These are phyloP conservation scores for Cyprinella venusta DNA, from an alignment of 2,797 vertebrate species.

Conservation along the genomic window DNA sequence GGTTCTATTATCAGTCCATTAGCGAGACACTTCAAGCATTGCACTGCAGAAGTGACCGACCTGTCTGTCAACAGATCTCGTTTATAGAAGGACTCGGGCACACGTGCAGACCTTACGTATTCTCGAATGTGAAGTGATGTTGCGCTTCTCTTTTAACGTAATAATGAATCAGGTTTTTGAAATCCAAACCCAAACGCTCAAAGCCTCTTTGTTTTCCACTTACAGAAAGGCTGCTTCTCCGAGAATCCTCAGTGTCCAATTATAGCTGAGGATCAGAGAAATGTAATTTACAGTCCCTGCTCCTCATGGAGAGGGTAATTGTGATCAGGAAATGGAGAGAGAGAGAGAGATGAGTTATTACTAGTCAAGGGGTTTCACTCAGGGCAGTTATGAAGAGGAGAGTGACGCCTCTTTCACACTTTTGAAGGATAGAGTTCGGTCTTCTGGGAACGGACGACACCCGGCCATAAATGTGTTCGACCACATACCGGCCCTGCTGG, in stretches of 20 bases:
- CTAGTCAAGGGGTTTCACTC: constrained; percentile 78
- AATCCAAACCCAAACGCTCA: constrained; percentile 41
- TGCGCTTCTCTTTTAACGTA: constrained; percentile 35
- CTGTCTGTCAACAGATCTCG: constrained; percentile 65
- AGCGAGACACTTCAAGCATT: constrained; percentile 76
- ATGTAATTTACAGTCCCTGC: constrained; percentile 56
- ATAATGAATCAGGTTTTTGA: constrained; percentile 23
- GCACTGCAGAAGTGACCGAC: constrained; percentile 69
- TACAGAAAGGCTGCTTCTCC: constrained; percentile 31
- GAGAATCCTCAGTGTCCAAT: constrained; percentile 67
- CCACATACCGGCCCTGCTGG: not conserved
- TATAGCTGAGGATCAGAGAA: constrained; percentile 74
- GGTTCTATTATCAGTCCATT: constrained; percentile 85
- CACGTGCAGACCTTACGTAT: not conserved
- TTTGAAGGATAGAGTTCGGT: constrained; percentile 69
- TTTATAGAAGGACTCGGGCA: not conserved
- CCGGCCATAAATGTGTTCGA: not conserved
- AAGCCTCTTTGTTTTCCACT: constrained; percentile 54
- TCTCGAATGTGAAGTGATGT: not conserved
- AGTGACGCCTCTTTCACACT: constrained; percentile 72
- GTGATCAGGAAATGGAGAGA: constrained; percentile 66
- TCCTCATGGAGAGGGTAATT: constrained; percentile 58
- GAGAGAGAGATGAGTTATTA: constrained; percentile 71
- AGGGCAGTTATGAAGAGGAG: constrained; percentile 73
- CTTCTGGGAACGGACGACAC: constrained; percentile 29